Evolutionary conservation across 2,113 vertebrate genomes (phyloP).

Genomic region (Pygoscelis adeliae): DNA sequence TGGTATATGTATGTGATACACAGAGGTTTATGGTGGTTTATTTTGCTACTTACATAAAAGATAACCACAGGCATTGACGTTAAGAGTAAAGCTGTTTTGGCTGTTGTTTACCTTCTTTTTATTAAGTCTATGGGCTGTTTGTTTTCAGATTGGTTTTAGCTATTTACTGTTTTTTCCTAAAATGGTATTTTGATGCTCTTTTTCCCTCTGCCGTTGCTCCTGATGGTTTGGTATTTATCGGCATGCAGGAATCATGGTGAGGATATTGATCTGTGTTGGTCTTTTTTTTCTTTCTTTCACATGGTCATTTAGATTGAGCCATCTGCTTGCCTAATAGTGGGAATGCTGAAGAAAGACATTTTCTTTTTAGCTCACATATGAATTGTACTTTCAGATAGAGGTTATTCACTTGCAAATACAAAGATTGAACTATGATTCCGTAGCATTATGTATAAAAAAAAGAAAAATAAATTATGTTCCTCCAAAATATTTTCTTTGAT

Average conservation of each 20-base stretch:
- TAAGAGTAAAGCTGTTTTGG: not conserved
- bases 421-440: not conserved
- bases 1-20: not conserved
- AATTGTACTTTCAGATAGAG: not conserved
- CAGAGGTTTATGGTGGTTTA: not conserved
- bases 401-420: not conserved
- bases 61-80: not conserved
- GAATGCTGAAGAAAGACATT: not conserved
- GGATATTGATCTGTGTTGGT: slow-evolving; percentile 2
- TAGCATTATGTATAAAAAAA: not conserved
- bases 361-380: not conserved
- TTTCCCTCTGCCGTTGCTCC: not conserved
- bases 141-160: slow-evolving; percentile 14
- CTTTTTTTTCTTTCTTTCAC: not conserved
- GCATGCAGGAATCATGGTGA: slow-evolving; percentile 7
- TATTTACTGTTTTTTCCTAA: slow-evolving; percentile 14
- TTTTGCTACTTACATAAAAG: not conserved
- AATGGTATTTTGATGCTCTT: not conserved
- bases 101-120: not conserved
- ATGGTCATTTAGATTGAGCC: slow-evolving; percentile 47
- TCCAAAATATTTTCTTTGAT: slow-evolving; percentile 23
- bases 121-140: not conserved
- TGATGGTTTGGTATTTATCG: slow-evolving; percentile 49
- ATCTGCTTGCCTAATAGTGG: slow-evolving; percentile 25
- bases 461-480: not conserved